phyloP scores from a whole-genome alignment of 2,888 invertebrate genomes.

The Caenorhabditis uteleia region DNA sequence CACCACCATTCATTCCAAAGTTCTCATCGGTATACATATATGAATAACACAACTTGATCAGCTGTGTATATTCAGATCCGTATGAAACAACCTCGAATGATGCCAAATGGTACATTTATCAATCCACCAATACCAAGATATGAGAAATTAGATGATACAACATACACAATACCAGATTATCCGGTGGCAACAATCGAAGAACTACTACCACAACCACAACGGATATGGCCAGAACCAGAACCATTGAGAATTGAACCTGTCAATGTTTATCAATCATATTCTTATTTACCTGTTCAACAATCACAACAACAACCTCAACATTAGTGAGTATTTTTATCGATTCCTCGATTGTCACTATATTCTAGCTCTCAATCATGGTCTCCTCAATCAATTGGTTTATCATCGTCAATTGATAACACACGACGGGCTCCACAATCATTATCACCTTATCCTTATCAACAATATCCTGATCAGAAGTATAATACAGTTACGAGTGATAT shows the following conservation, averaged over 20 bases:
- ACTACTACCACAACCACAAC: slow-evolving; percentile 26
- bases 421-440: too few species aligned
- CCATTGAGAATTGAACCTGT: slow-evolving; percentile 25
- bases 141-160: slow-evolving; percentile 6
- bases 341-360: not conserved
- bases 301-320: slow-evolving; percentile 3
- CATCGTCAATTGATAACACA: too few species aligned
- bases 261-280: slow-evolving; percentile 24
- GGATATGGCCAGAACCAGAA: slow-evolving; percentile 38
- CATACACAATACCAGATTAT: slow-evolving; percentile 12
- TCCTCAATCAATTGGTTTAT: too few species aligned
- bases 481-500: too few species aligned
- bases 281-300: slow-evolving; percentile 15
- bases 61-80: slow-evolving; percentile 14
- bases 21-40: too few species aligned
- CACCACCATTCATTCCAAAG: not conserved
- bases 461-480: too few species aligned
- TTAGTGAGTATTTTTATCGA: slow-evolving; percentile 6
- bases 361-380: too few species aligned
- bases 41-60: not conserved
- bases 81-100: slow-evolving; percentile 18
- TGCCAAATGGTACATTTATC: slow-evolving; percentile 32
- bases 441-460: too few species aligned
- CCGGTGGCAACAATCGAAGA: slow-evolving; percentile 21
- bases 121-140: slow-evolving; percentile 30